Conservation (phyloP, 2,888 invertebrate genomes). For the Dendrolimus houi region DNA sequence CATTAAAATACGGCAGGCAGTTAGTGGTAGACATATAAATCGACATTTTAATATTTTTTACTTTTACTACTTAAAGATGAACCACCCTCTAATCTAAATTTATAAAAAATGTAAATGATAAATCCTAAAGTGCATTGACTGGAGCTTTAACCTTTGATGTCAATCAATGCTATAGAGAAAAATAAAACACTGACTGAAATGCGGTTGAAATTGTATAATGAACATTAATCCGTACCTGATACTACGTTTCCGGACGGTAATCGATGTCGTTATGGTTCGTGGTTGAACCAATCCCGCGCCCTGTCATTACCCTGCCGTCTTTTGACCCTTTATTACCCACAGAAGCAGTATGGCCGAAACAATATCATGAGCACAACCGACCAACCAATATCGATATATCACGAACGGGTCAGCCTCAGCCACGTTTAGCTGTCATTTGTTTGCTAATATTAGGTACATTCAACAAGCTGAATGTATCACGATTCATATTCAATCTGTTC, state of each 20-base stretch:
- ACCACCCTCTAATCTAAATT: no score
- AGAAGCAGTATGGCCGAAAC: slow-evolving; percentile 26
- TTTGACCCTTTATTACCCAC: slow-evolving; percentile 49
- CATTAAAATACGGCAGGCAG: no score
- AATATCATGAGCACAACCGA: slow-evolving; percentile 20
- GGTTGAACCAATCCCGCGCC: slow-evolving; percentile 33
- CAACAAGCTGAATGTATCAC: slow-evolving; percentile 44
- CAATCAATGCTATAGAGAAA: slow-evolving; percentile 4
- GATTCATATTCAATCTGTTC: slow-evolving; percentile 36
- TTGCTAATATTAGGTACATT: slow-evolving; percentile 26
- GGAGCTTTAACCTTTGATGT: not conserved
- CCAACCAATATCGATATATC: slow-evolving; percentile 21
- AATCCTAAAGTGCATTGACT: not conserved
- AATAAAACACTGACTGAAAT: slow-evolving; percentile 24
- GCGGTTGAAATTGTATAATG: slow-evolving; percentile 37
- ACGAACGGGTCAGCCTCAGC: slow-evolving; percentile 33
- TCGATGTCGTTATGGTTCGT: slow-evolving; percentile 51
- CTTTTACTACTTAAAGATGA: no score
- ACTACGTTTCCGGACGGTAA: slow-evolving; percentile 35
- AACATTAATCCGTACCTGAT: slow-evolving; percentile 37
- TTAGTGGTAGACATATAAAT: no score
- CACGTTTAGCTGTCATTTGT: slow-evolving; percentile 40
- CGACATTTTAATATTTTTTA: no score
- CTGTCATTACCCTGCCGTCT: slow-evolving; percentile 63
- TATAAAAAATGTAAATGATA: no score